Conservation (phyloP, 92 coral and sea anemone species). For the Phenganax subtilis region DNA sequence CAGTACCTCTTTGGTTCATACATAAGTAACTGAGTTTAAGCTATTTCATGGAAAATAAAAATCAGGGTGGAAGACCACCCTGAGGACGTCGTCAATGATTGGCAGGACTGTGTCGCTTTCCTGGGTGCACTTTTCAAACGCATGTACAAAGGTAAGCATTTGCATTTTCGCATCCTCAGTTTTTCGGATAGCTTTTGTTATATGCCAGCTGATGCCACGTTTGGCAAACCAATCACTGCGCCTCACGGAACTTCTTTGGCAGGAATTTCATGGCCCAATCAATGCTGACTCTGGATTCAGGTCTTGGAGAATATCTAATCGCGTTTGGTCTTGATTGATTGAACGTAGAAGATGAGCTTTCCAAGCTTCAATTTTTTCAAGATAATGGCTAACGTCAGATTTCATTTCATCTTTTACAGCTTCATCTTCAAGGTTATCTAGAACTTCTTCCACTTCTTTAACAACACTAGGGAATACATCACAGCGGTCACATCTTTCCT, state of each 20-base stretch:
- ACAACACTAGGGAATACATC: not conserved
- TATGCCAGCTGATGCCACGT: conserved; percentile 38
- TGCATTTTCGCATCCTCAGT: not conserved
- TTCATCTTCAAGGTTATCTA: not conserved
- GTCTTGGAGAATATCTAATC: not conserved
- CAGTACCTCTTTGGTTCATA: too few relatives aligned
- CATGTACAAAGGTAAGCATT: conserved; percentile 48
- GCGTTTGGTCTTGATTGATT: conserved; percentile 22
- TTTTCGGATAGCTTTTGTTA: conserved; percentile 32
- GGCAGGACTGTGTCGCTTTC: conserved; percentile 53
- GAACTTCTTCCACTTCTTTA: not conserved
- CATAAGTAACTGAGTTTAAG: too few relatives aligned
- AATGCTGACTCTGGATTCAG: not conserved
- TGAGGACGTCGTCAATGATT: conserved; percentile 50
- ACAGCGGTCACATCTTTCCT: conserved; percentile 12
- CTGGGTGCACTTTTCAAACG: conserved; percentile 55
- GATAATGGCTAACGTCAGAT: conserved; percentile 16
- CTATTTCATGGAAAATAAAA: too few relatives aligned
- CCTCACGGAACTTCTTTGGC: conserved; percentile 19
- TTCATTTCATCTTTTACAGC: not conserved
- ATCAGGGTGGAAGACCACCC: not conserved
- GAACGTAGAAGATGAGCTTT: conserved; percentile 27
- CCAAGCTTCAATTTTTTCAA: conserved; percentile 13
- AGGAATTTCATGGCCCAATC: conserved; percentile 35
- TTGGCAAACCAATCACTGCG: conserved; percentile 29